Percentiles rank a stretch among this genome's conserved stretches.
phyloP scores from a whole-genome alignment of 2,888 invertebrate species.

The Matsumyia berberina region DNA sequence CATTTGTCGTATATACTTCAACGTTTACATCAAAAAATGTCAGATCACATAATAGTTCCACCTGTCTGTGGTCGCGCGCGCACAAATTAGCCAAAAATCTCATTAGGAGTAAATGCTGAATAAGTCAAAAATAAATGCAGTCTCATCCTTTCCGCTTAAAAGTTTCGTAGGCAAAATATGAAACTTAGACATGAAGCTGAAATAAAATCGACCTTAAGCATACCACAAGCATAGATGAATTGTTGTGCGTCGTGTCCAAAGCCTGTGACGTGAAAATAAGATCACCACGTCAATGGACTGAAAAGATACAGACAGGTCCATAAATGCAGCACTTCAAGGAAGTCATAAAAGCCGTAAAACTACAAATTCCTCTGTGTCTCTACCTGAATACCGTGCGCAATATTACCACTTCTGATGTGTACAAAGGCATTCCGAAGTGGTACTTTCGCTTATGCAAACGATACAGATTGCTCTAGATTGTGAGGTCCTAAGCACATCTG shows the following conservation, averaged over 20 bases:
- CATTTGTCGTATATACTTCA: too few species aligned
- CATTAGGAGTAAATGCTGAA: background rate
- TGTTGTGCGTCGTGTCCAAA: background rate
- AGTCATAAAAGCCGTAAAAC: slow-evolving; percentile 43
- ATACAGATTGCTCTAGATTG: slow-evolving; percentile 20
- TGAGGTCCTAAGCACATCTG: slow-evolving; percentile 36
- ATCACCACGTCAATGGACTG: background rate
- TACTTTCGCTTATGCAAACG: slow-evolving; percentile 31
- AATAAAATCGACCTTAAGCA: too few species aligned
- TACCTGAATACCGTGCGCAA: slow-evolving; percentile 6
- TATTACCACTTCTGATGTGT: slow-evolving; percentile 1
- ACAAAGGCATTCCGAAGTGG: slow-evolving; percentile 13
- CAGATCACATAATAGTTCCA: background rate
- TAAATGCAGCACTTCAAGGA: slow-evolving; percentile 47
- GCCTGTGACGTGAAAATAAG: slow-evolving; percentile 13
- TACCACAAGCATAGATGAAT: background rate
- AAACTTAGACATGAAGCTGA: too few species aligned
- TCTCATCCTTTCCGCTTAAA: background rate
- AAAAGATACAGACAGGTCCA: background rate
- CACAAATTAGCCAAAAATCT: background rate
- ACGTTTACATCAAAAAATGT: too few species aligned
- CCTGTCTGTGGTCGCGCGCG: background rate
- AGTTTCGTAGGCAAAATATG: too few species aligned
- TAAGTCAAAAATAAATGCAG: background rate
- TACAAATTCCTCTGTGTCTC: slow-evolving; percentile 40